Conservation (phyloP, 2,888 invertebrate genomes). For the Diaprepes abbreviatus region DNA sequence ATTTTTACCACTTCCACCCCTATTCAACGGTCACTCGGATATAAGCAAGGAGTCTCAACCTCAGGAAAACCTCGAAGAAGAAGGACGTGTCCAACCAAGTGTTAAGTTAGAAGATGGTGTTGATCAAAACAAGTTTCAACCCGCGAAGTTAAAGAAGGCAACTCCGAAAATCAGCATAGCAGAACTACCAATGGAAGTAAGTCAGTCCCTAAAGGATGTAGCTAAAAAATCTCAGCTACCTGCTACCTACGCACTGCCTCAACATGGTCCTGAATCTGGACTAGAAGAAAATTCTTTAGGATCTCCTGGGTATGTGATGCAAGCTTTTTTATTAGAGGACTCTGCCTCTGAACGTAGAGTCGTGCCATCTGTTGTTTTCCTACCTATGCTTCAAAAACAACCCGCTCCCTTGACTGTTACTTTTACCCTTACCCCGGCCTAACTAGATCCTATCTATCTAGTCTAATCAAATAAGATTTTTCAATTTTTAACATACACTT, state of each 20-base stretch:
- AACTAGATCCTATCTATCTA: slow-evolving; percentile 61
- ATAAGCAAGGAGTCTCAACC: slow-evolving; percentile 55
- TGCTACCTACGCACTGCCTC: slow-evolving; percentile 77
- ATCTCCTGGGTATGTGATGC: slow-evolving; percentile 80
- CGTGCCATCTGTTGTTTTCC: slow-evolving; percentile 92
- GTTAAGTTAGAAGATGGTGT: slow-evolving; percentile 46
- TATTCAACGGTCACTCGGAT: slow-evolving; percentile 66
- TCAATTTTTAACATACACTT: slow-evolving; percentile 15
- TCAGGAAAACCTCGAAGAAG: slow-evolving; percentile 56
- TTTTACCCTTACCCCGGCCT: slow-evolving; percentile 94
- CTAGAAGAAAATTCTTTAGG: slow-evolving; percentile 51
- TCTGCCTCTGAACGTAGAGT: slow-evolving; percentile 72
- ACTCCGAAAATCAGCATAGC: slow-evolving; percentile 54
- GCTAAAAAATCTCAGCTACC: slow-evolving; percentile 72
- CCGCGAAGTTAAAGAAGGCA: slow-evolving; percentile 26
- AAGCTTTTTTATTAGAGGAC: slow-evolving; percentile 90
- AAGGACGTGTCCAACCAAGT: slow-evolving; percentile 50
- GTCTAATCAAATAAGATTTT: slow-evolving; percentile 41
- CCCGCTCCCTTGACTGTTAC: slow-evolving; percentile 90
- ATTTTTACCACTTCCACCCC: slow-evolving; percentile 63
- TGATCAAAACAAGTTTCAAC: slow-evolving; percentile 23
- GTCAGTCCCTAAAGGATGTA: slow-evolving; percentile 70
- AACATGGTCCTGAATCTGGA: slow-evolving; percentile 57
- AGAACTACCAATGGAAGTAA: slow-evolving; percentile 66
- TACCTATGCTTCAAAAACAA: slow-evolving; percentile 91